These are phyloP conservation scores for Ips typographus DNA, from an alignment of 1,140 invertebrate genomes.

Conservation along the genomic window DNA sequence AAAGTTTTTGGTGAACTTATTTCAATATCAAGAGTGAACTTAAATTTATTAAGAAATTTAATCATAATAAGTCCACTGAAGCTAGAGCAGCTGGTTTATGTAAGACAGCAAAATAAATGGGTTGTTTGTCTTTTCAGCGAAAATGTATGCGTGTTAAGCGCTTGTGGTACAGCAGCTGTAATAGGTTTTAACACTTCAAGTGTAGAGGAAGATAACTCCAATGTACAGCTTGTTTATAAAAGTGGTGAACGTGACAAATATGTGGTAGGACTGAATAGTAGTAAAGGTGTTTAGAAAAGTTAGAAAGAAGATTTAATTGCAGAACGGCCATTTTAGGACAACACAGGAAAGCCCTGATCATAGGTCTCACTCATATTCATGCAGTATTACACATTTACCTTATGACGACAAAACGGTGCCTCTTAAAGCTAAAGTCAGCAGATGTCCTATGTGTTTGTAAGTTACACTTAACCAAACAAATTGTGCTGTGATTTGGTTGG, in stretches of 20 bases:
- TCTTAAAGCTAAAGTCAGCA: slow-evolving; percentile 53
- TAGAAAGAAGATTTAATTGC: too few relatives aligned
- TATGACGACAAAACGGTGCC: slow-evolving; percentile 72
- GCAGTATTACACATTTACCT: slow-evolving; percentile 75
- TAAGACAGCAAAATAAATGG: neutral
- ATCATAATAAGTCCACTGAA: slow-evolving; percentile 27
- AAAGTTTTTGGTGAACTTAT: slow-evolving; percentile 3
- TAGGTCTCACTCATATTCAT: slow-evolving; percentile 39
- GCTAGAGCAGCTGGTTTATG: slow-evolving; percentile 3
- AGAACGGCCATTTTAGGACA: slow-evolving; percentile 34
- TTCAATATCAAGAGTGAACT: slow-evolving; percentile 29
- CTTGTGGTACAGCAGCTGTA: slow-evolving; percentile 89
- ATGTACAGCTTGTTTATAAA: slow-evolving; percentile 37
- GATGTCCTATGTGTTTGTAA: slow-evolving; percentile 48
- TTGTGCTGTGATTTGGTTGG: neutral
- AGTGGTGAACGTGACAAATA: slow-evolving; percentile 30
- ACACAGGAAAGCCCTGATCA: slow-evolving; percentile 46
- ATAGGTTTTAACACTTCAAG: slow-evolving; percentile 63
- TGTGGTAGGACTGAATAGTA: neutral
- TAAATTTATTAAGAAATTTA: slow-evolving; percentile 36
- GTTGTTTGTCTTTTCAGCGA: slow-evolving; percentile 64
- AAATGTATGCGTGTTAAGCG: slow-evolving; percentile 92
- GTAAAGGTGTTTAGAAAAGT: too few relatives aligned
- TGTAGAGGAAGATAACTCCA: slow-evolving; percentile 46
- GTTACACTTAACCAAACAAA: neutral